Evolutionary conservation across 2,113 vertebrate genomes (phyloP).

Genomic region (Myotis lucifugus): DNA sequence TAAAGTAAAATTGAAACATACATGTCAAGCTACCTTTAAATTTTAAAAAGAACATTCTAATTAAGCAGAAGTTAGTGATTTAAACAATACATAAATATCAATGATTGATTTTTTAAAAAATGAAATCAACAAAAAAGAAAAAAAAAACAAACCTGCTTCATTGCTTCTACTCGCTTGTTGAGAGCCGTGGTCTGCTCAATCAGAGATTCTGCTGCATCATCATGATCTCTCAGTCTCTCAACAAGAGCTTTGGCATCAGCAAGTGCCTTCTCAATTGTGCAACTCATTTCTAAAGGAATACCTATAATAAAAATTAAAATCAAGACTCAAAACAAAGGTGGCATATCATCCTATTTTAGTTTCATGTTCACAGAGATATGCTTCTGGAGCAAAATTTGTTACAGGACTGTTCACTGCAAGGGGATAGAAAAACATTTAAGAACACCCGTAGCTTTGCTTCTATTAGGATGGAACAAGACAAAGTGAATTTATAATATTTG

Average conservation of each 20-base stretch:
- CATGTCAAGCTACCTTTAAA: constrained; percentile 11
- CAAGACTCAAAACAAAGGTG: constrained; percentile 23
- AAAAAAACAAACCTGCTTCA: constrained; percentile 93
- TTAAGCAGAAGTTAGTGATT: not conserved
- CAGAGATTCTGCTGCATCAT: constrained; percentile 94
- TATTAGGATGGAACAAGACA: not conserved
- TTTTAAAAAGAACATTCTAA: not conserved
- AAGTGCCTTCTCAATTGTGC: constrained; percentile 95
- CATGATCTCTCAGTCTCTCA: constrained; percentile 95
- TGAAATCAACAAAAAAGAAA: not conserved
- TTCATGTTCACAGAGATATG: not conserved
- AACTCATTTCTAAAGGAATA: constrained; percentile 90
- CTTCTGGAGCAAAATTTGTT: not conserved
- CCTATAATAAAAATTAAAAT: constrained; percentile 36
- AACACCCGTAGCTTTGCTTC: not conserved
- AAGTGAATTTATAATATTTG: constrained; percentile 15
- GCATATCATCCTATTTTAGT: not conserved
- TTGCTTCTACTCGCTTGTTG: constrained; percentile 97
- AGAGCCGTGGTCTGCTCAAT: constrained; percentile 97
- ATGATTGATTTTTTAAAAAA: constrained; percentile 3
- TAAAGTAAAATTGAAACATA: constrained; percentile 13
- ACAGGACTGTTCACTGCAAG: not conserved
- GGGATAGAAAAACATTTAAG: not conserved
- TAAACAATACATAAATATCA: not conserved
- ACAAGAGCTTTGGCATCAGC: constrained; percentile 97